Evolutionary conservation across 2,797 vertebrate genomes (phyloP), one percentile per base, ranked within the genome.

Genomic region (Melanotaenia pygmaea): DNA sequence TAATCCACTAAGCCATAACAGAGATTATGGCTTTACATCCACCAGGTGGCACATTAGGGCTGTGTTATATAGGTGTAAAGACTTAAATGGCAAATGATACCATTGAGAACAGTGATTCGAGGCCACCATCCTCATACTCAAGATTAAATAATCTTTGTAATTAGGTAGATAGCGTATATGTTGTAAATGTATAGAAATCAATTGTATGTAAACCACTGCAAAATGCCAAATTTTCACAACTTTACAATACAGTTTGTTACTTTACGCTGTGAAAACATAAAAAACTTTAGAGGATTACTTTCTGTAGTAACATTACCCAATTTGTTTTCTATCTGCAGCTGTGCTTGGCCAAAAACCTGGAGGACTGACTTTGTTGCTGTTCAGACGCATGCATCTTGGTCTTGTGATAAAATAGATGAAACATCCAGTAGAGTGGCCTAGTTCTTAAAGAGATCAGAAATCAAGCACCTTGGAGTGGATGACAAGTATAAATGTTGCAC

Each of bases 11-110:
- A 28, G 28, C 28, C 60, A 12, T 24, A 40, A 32, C 16, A 56
- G 24, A 13, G n/a, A 35, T 12, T 10, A 53, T 47, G 4, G 18
- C 26, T 59, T 14, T 73, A 28, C 47, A 14, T 47, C 88, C 93
- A 93, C 79, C 73, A 92, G 93, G 59, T 87, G 93, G 89, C 86
- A 34, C n/a, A 40, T 59, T 70, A 56, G 81, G 89, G 83, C 80
- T 58, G n/a, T 0, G 45, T 76, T 64, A 67, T 65, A 45, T 54
- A 63, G 59, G 58, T 22, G 40, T 54, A 7, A 40, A 58, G 57
- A 68, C 10, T 14, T 18, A 5, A 18, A 57, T 26, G 5, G 22
- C 32, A 32, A 70, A 80, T 59, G 54, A 66, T 47, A 71, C 47
- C 37, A 30, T 43, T 38, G 3, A 57, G 18, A 37, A 30, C 51